Evolutionary conservation across 2,888 invertebrate species (phyloP).

Genomic region (Habroteleia sp.): DNA sequence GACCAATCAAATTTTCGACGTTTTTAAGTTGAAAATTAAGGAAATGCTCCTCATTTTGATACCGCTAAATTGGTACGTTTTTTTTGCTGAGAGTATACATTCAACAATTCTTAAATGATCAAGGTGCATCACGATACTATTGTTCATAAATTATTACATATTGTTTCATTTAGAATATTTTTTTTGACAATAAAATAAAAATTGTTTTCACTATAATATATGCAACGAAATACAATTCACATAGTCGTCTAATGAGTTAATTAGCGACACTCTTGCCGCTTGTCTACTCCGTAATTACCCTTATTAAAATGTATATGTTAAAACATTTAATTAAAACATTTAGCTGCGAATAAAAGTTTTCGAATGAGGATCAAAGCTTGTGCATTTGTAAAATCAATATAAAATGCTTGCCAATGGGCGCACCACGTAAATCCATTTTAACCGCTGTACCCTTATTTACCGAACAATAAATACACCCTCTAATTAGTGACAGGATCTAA

Average conservation of each 20-base stretch:
- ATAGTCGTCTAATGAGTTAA: conserved; percentile 30
- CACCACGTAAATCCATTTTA: conserved; percentile 6
- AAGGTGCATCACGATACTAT: no score
- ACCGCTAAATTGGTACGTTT: no score
- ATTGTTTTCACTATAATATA: not conserved
- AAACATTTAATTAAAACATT: conserved; percentile 32
- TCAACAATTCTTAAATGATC: no score
- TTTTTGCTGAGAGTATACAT: no score
- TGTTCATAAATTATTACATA: no score
- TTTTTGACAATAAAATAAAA: no score
- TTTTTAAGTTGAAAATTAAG: no score
- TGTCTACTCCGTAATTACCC: conserved; percentile 12
- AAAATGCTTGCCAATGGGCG: conserved; percentile 11
- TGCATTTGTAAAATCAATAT: conserved; percentile 15
- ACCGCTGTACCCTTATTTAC: not conserved
- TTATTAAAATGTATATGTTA: conserved; percentile 39
- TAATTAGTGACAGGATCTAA: conserved; percentile 31
- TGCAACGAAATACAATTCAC: not conserved
- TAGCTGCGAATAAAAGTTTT: not conserved
- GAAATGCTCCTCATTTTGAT: no score
- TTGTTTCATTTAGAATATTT: no score
- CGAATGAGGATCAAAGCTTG: no score
- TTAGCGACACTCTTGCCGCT: conserved; percentile 32
- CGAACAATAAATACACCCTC: conserved; percentile 15
- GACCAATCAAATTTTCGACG: no score